phyloP scores from a whole-genome alignment of 2,888 invertebrate genomes.

The Hydrotaea diabolus region DNA sequence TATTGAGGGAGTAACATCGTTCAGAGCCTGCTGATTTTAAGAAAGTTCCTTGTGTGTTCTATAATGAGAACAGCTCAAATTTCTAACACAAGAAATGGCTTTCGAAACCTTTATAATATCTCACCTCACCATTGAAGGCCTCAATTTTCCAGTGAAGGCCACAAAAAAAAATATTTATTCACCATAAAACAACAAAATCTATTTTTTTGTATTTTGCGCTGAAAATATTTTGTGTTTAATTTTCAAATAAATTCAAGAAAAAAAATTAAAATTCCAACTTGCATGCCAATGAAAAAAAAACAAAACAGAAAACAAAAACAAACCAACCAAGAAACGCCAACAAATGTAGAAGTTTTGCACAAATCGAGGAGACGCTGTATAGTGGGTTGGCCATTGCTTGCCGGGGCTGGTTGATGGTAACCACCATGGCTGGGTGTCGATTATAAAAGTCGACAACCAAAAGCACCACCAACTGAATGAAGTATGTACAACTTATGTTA shows the following conservation, averaged over 20 bases:
- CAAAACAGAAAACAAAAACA: constrained; percentile 1
- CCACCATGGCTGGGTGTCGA: not conserved
- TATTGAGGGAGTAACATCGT: no score
- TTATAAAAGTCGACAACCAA: not conserved
- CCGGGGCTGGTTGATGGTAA: constrained; percentile 1
- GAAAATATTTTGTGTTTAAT: not conserved
- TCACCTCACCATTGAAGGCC: no score
- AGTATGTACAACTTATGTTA: constrained; percentile 37
- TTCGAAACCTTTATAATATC: no score
- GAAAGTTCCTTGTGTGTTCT: no score
- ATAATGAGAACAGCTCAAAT: no score
- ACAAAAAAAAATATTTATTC: not conserved
- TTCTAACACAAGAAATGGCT: no score
- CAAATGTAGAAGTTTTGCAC: not conserved
- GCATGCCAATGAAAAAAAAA: constrained; percentile 10
- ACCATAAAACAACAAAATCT: not conserved
- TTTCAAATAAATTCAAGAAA: constrained; percentile 9
- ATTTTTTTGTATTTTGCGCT: not conserved
- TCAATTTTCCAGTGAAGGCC: no score
- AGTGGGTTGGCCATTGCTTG: not conserved
- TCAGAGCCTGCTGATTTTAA: no score
- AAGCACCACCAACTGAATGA: not conserved
- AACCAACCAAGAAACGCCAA: not conserved
- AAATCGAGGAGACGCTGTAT: not conserved
- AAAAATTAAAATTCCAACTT: constrained; percentile 39